phyloP scores from a whole-genome alignment of 2,888 invertebrate genomes.

The Chloroclysta siterata region DNA sequence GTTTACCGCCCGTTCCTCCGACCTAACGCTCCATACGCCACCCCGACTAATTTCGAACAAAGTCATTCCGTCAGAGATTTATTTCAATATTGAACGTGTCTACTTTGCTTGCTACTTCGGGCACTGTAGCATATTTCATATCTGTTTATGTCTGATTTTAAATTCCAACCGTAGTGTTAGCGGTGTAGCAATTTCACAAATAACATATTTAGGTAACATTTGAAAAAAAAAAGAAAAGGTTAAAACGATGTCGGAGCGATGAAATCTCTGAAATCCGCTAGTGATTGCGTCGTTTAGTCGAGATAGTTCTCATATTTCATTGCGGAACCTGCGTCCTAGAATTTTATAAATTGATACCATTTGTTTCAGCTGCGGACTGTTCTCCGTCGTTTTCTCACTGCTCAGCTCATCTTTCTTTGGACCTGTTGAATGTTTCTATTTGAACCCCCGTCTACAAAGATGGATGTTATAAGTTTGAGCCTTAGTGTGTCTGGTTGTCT shows the following conservation, averaged over 20 bases:
- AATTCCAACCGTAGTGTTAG: slow-evolving; percentile 2
- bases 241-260: slow-evolving; percentile 57
- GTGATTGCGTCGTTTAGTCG: slow-evolving; percentile 80
- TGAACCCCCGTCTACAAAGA: not conserved
- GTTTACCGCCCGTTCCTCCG: slow-evolving; percentile 79
- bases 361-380: slow-evolving; percentile 54
- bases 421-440: slow-evolving; percentile 37
- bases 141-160: slow-evolving; percentile 5
- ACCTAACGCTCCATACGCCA: slow-evolving; percentile 70
- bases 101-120: slow-evolving; percentile 22
- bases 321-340: slow-evolving; percentile 65
- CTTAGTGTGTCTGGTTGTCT: not conserved
- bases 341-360: slow-evolving; percentile 72
- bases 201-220: slow-evolving; percentile 24
- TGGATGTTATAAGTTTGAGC: not conserved
- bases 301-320: slow-evolving; percentile 80
- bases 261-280: slow-evolving; percentile 72
- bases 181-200: not conserved
- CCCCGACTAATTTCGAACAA: slow-evolving; percentile 76
- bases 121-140: slow-evolving; percentile 14
- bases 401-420: slow-evolving; percentile 35
- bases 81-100: slow-evolving; percentile 74
- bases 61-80: slow-evolving; percentile 77
- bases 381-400: slow-evolving; percentile 35
- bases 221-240: slow-evolving; percentile 45